Conservation (phyloP, 92 coral and sea anemone genomes). For the Ricordea florida region DNA sequence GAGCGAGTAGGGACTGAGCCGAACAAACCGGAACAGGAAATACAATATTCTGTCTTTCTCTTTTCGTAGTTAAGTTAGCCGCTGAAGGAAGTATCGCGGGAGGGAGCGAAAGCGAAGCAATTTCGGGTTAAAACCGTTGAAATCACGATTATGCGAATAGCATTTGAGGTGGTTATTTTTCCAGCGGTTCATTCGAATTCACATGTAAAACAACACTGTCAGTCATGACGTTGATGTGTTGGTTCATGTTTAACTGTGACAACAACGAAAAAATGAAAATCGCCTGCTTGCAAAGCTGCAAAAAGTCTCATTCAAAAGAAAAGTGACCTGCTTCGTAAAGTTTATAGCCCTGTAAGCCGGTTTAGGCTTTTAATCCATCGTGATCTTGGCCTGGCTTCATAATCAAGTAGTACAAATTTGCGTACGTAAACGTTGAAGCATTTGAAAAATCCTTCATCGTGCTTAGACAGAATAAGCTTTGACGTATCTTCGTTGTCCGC, state of each 20-base stretch:
- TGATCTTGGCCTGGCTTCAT: conserved; percentile 22
- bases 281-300: conserved; percentile 10
- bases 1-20: too few relatives aligned
- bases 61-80: conserved; percentile 23
- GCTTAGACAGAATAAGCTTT: background rate
- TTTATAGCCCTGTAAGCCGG: conserved; percentile 22
- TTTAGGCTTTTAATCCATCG: conserved; percentile 26
- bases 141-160: background rate
- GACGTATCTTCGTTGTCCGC: conserved; percentile 3
- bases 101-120: conserved; percentile 35
- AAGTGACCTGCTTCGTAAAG: conserved; percentile 39
- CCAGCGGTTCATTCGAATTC: background rate
- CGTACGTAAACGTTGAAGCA: conserved; percentile 11
- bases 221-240: conserved; percentile 16
- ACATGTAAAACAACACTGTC: background rate
- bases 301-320: conserved; percentile 12
- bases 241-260: conserved; percentile 19
- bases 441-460: background rate
- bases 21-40: too few relatives aligned
- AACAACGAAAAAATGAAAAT: conserved; percentile 24
- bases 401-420: conserved; percentile 13
- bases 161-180: background rate
- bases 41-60: too few relatives aligned
- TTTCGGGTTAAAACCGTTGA: conserved; percentile 34
- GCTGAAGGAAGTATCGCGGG: conserved; percentile 37